These are phyloP conservation scores for Turritopsis dohrnii DNA, from an alignment of 30 jellyfish, hydroid and myxozoan genomes.

Conservation along the genomic window DNA sequence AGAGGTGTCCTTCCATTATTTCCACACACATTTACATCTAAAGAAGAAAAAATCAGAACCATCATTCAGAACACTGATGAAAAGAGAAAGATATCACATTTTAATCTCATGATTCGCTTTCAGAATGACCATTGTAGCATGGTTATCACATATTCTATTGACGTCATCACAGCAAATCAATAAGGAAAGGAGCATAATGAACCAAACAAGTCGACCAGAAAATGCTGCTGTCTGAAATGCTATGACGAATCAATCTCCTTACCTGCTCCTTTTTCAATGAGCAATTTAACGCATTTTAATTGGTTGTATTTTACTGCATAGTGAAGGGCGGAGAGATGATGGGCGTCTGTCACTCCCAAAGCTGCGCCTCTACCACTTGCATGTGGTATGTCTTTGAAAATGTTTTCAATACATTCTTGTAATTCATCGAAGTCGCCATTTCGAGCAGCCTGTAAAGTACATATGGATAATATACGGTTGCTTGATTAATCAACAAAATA, in stretches of 20 bases:
- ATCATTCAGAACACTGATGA: no score
- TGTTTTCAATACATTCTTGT: constrained; percentile 44
- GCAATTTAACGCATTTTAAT: constrained; percentile 43
- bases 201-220: neutral
- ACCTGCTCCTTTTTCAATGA: constrained; percentile 80
- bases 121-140: neutral
- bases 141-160: no score
- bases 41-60: neutral
- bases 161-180: no score
- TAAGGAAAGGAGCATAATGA: no score
- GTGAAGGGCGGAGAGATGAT: constrained; percentile 68
- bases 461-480: no score
- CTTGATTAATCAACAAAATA: no score
- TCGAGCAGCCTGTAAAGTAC: constrained; percentile 49
- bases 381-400: constrained; percentile 31
- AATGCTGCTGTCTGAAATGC: neutral
- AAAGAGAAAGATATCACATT: neutral
- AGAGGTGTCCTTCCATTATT: constrained; percentile 63
- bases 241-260: neutral
- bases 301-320: constrained; percentile 84
- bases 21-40: constrained; percentile 70
- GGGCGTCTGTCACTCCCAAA: constrained; percentile 58
- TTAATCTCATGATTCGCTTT: neutral
- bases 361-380: constrained; percentile 31
- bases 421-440: constrained; percentile 41